Conservation (phyloP, 2,113 vertebrate genomes). For the Corythornis vintsioides region DNA sequence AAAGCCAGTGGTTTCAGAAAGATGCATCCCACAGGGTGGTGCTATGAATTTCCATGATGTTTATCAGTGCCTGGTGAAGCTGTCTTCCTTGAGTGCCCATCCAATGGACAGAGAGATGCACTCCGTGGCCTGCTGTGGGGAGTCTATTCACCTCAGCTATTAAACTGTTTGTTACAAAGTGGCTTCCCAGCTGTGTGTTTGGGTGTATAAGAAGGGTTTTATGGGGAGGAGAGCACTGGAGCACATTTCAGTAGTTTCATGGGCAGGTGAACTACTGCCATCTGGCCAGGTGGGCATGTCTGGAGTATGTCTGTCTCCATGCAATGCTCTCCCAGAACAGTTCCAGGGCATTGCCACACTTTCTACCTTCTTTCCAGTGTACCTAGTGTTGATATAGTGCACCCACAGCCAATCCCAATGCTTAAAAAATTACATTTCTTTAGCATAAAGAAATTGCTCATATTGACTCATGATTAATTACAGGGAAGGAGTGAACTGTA, state of each 20-base stretch:
- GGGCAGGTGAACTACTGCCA: not conserved
- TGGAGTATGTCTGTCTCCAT: not conserved
- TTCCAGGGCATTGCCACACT: not conserved
- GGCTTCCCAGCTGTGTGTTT: not conserved
- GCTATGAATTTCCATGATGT: not conserved
- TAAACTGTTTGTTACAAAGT: not conserved
- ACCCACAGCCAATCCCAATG: not conserved
- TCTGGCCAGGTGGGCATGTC: not conserved
- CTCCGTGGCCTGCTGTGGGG: not conserved
- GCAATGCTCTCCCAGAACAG: rapidly evolving
- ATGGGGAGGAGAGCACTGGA: not conserved
- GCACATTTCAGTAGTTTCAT: not conserved
- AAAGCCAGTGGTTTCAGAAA: not conserved
- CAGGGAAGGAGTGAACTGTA: not conserved
- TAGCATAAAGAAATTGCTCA: not conserved
- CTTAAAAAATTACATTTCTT: not conserved
- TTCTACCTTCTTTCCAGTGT: not conserved
- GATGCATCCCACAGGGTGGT: not conserved
- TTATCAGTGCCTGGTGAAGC: not conserved
- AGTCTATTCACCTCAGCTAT: not conserved
- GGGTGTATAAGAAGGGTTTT: not conserved
- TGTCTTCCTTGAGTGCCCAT: not conserved
- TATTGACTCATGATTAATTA: not conserved
- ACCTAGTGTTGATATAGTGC: not conserved
- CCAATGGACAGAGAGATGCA: not conserved